phyloP scores from a whole-genome alignment of 1,140 invertebrate species.

The Scaptomyza pallida region DNA sequence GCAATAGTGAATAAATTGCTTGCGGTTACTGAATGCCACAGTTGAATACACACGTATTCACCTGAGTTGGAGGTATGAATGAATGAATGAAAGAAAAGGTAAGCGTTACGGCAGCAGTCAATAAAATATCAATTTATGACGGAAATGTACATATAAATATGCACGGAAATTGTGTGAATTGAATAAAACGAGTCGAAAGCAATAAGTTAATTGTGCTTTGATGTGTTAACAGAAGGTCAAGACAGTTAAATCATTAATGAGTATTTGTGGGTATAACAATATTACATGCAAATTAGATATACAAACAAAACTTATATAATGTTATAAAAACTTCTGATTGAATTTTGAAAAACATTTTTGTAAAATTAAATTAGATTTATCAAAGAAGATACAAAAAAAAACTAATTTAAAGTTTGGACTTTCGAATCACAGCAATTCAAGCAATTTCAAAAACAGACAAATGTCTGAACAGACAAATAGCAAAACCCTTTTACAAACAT shows the following conservation, averaged over 20 bases:
- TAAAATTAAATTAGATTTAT: not conserved
- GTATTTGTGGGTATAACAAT: no score
- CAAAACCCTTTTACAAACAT: not conserved
- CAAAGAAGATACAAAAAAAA: not conserved
- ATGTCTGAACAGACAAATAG: no score
- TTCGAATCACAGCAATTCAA: not conserved
- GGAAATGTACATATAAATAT: not conserved
- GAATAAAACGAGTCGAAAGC: not conserved
- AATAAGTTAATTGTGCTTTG: not conserved
- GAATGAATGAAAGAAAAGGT: not conserved
- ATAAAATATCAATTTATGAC: not conserved
- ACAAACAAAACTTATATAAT: no score
- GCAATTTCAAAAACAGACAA: not conserved
- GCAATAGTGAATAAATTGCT: constrained; percentile 1
- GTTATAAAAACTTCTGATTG: no score
- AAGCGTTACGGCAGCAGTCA: not conserved
- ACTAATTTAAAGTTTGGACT: not conserved
- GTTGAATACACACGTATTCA: not conserved
- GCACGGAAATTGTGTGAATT: not conserved
- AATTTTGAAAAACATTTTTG: no score
- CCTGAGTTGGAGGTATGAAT: not conserved
- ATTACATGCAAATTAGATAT: no score
- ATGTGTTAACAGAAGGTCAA: not conserved
- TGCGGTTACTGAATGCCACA: not conserved
- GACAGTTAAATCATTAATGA: no score